These are phyloP conservation scores for Brachyrhaphis roseni DNA, from an alignment of 2,797 vertebrate species.

Conservation along the genomic window DNA sequence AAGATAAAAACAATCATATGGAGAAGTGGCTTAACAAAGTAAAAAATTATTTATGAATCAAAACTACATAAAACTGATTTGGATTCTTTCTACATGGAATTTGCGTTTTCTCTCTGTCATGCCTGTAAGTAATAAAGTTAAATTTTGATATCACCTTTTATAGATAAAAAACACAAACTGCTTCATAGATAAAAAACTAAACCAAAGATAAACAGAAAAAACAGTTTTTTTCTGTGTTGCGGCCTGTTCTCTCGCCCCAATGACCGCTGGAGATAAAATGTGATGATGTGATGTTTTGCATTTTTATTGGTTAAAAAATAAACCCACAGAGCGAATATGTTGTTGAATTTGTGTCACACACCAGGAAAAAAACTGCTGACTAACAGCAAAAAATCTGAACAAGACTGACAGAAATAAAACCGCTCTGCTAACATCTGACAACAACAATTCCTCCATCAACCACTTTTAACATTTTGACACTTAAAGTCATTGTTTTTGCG, in stretches of 20 bases:
- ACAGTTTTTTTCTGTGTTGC: neutral
- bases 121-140: no score
- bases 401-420: conserved; percentile 40
- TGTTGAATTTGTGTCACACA: neutral
- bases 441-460: conserved; percentile 28
- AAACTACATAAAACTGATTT: neutral
- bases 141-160: no score
- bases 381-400: neutral
- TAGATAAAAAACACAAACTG: no score
- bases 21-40: neutral
- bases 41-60: neutral
- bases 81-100: neutral
- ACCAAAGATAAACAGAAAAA: neutral
- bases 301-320: neutral
- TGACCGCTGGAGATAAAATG: neutral
- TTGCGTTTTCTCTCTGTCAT: neutral
- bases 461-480: conserved; percentile 45
- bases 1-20: neutral
- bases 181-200: neutral
- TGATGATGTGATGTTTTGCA: neutral
- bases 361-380: neutral
- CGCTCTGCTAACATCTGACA: conserved; percentile 25
- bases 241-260: neutral
- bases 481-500: conserved; percentile 23
- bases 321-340: neutral